Evolutionary conservation across 2,797 vertebrate genomes (phyloP).

Genomic region (Anabacerthia variegaticeps): DNA sequence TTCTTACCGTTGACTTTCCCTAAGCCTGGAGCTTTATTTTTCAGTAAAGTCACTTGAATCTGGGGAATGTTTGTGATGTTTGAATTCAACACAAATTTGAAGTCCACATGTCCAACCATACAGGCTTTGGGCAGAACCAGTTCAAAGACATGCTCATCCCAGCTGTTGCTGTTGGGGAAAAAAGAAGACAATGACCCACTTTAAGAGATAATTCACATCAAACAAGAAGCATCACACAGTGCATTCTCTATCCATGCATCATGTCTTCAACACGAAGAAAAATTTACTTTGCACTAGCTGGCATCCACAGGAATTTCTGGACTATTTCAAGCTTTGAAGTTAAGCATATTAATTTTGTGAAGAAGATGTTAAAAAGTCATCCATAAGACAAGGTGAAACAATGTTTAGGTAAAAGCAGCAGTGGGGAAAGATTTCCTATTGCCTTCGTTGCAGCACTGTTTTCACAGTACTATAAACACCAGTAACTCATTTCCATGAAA

Average conservation of each 20-base stretch:
- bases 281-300: not conserved
- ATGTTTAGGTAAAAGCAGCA: not conserved
- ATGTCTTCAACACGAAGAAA: not conserved
- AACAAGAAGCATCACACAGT: not conserved
- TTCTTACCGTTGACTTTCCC: constrained; percentile 95
- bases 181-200: not conserved
- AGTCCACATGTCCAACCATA: constrained; percentile 99
- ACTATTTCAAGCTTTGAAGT: not conserved
- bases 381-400: not conserved
- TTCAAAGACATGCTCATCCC: constrained; percentile 99
- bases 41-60: constrained; percentile 97
- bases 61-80: constrained; percentile 98
- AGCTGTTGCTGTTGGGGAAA: constrained; percentile 86
- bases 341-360: not conserved
- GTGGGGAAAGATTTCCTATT: not conserved
- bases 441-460: not conserved
- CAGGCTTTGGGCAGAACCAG: constrained; percentile 98
- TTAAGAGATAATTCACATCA: not conserved
- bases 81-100: constrained; percentile 97
- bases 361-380: not conserved
- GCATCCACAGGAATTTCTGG: not conserved
- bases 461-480: not conserved
- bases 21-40: constrained; percentile 97
- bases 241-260: not conserved
- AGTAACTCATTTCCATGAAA: not conserved